Conservation (phyloP, 1,140 invertebrate species). For the Pomacea maculata region DNA sequence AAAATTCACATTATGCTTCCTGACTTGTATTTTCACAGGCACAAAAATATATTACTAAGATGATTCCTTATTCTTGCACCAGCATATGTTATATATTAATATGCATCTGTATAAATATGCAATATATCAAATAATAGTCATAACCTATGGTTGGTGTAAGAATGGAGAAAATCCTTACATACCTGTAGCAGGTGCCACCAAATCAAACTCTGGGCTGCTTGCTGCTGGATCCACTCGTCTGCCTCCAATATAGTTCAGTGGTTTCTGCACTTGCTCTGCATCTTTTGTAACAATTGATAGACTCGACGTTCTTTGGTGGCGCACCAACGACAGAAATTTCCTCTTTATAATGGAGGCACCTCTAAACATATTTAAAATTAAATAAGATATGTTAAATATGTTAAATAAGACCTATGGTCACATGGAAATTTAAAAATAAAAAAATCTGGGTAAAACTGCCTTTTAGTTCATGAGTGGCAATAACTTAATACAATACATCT, state of each 20-base stretch:
- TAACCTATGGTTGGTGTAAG: too few species aligned
- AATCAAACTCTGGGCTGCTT: slow-evolving; percentile 43
- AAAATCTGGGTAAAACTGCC: background rate
- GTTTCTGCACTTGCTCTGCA: slow-evolving; percentile 35
- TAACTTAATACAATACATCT: too few species aligned
- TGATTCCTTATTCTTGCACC: too few species aligned
- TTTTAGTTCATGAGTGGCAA: background rate
- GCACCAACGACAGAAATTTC: background rate
- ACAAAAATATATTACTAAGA: too few species aligned
- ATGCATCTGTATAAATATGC: too few species aligned
- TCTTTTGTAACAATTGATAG: slow-evolving; percentile 1
- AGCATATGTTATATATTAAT: too few species aligned
- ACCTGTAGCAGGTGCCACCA: slow-evolving; percentile 63
- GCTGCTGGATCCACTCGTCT: slow-evolving; percentile 37
- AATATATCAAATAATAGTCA: too few species aligned
- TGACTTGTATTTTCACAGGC: too few species aligned
- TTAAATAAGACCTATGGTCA: too few species aligned
- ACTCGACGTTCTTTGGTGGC: background rate
- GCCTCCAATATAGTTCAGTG: slow-evolving; percentile 60
- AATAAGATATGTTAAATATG: too few species aligned
- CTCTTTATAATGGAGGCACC: background rate
- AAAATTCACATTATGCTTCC: background rate
- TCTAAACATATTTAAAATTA: background rate
- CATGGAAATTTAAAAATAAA: background rate
- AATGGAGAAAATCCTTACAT: background rate